Base-by-base conservation (phyloP, 2,888 invertebrate genomes). In the Drosophila lacicola region DNA sequence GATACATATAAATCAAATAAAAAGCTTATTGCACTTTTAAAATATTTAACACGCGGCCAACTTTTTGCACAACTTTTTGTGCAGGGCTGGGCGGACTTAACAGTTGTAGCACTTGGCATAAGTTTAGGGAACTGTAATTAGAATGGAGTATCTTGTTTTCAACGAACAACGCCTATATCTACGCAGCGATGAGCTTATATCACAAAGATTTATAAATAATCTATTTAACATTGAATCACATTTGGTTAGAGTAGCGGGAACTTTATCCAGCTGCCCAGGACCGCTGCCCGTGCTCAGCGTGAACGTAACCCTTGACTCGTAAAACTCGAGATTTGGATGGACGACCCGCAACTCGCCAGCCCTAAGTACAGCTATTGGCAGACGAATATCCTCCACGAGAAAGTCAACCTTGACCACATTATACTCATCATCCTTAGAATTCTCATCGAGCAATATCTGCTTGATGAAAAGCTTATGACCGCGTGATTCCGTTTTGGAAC, bases 271-370 rank as follows among this genome's bases (percentile, higher is more conserved):
- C n/a, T 97, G 96, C 74, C 97, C 96, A 37, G 97, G 97, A 2
- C 97, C 97, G 75, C 93, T 94, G 55, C 95, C 95, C 93, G 95
- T 95, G 78, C 95, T 93, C 72, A 97, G 94, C 82, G 95, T 95
- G 91, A 97, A 96, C 70, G 96, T 96, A 74, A 97, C 96, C 53
- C 96, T 96, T 54, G 96, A 96, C 92, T 97, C 97, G 4, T 96
- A 96, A 92, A 97, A 97, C 91, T 96, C 96, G 74, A 97, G 94
- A 92, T 97, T 96, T 60, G 97, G 94, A 90, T 95, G 95, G 73
- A 95, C 95, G 88, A 96, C 95, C 87, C 95, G 93, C 41, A 94
- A 94, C 89, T 96, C 95, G 6, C 96, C 96, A 29, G 95, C 95
- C 93, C 96, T 96, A 87, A 97, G 93, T 46, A 96, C 94, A 55